A percentile compares a stretch with the other conserved stretches of the same genome.
phyloP scores from a whole-genome alignment of 2,113 vertebrate genomes.

The Anoura caudifer region DNA sequence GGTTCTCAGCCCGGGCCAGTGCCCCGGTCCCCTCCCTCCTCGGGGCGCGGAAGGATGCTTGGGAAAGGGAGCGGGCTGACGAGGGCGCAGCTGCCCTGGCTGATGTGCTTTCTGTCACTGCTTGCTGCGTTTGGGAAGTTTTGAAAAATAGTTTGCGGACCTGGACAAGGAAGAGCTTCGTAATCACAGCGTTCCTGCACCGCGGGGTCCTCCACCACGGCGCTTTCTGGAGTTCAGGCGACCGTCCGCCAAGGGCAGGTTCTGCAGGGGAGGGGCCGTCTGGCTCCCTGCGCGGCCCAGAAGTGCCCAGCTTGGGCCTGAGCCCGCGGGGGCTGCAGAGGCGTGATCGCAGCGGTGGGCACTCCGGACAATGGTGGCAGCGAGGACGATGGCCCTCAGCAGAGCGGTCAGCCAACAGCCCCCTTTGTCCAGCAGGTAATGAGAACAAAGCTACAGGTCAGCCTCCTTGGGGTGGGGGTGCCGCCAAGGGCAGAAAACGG shows the following conservation, averaged over 20 bases:
- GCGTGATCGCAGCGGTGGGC: not conserved
- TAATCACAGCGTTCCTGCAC: not conserved
- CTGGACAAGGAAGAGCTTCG: not conserved
- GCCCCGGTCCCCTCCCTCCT: accelerated
- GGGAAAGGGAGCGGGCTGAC: too few relatives aligned
- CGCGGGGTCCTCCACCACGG: accelerated
- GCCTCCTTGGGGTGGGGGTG: not conserved
- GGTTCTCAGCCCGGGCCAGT: not conserved
- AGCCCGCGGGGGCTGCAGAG: not conserved
- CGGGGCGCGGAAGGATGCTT: not conserved
- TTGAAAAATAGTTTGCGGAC: not conserved
- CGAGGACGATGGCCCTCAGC: not conserved
- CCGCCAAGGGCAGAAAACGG: not conserved
- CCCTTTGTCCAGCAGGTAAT: not conserved
- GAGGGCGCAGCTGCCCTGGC: not conserved
- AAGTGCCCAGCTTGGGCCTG: not conserved
- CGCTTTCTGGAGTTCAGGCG: not conserved
- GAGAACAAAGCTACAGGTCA: not conserved
- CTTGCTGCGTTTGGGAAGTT: not conserved
- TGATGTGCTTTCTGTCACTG: not conserved
- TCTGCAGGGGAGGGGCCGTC: not conserved
- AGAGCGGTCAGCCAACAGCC: not conserved
- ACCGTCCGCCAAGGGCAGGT: too few relatives aligned
- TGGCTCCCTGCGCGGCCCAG: not conserved
- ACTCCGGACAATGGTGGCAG: not conserved